Base-by-base conservation (phyloP, 2,888 invertebrate genomes). In the Dryobota labecula region DNA sequence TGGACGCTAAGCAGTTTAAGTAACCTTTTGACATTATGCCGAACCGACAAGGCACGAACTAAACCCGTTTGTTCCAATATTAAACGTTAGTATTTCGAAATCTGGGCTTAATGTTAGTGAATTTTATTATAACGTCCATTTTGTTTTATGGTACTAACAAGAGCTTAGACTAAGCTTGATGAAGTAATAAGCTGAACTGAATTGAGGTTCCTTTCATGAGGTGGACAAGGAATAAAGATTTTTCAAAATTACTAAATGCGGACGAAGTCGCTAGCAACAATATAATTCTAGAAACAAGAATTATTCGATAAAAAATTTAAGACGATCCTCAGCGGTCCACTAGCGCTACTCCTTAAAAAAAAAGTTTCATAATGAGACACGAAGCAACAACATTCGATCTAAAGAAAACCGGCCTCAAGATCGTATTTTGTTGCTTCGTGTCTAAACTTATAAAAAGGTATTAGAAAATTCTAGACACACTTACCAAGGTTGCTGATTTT, bases 11-110 rank as follows among this genome's bases (percentile, higher is more conserved):
- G 74, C 66, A 71, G 70, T 80, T 71, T 69, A 84, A 53, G 70
- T 75, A 80, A 82, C 85, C 85, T 84, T 80, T 85, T 83, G 83
- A 84, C 80, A 76, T 83, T 76, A 72, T 62, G 47, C 49, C 66
- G 65, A 70, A 72, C 80, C 58, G 69, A 71, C 77, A 77, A 57
- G 70, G 30, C 83, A 78, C 76, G 76, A 83, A 76, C 72, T 70
- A 63, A 83, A 64, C 77, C 70, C 69, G 73, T 73, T 74, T 73
- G 57, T 73, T 69, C 61, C 41, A 70, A 71, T 82, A 78, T 66
- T 70, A 72, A 64, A 64, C 57, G 57, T 65, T 41, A 58, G 56
- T 57, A 74, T 83, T 80, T 74, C 56, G 43, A 70, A 82, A 80
- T 65, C 33, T 24, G 30, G n/a, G 6, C 18, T 47, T 45, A 27